Evolutionary conservation across 2,888 invertebrate genomes (phyloP), one percentile per base, ranked within the genome.

Genomic region (Dasysyrphus tricinctus): DNA sequence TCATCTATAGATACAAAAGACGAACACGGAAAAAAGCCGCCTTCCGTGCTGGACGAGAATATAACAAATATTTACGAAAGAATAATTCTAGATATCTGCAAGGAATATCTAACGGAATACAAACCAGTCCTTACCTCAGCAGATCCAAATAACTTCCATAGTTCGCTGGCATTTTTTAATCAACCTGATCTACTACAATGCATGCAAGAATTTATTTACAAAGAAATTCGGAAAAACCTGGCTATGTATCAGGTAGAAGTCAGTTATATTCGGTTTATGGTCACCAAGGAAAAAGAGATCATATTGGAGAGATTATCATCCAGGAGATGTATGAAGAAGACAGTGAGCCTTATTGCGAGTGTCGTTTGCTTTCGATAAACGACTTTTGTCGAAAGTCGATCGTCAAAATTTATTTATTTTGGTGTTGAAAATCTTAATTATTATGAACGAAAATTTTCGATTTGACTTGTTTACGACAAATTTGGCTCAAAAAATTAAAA

Each of bases 321-420:
- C 93, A 94, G 77, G 96, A 96, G 91, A 94, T 95, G 67, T 95
- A 94, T 88, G 94, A 94, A 69, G 96, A 96, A 89, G 96, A 96
- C 90, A n/a, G n/a, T n/a, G 32, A 5, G 3, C 32, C 32, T 32
- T 32, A 32, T 32, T 32, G 32, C 32, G 32, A 32, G 32, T 32
- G 32, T 32, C 32, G 32, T 32, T 32, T 32, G 3, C 32, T 32
- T 32, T 32, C 32, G 32, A 32, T 32, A 32, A 32, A 32, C 32
- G 32, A 32, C 32, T 32, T 32, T 32, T 32, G 5, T 32, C 32
- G 32, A 32, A 4, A 32, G 32, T 32, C 32, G 32, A 32, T 4
- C 3, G 32, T 32, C 32, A 5, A 32, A 32, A 32, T n/a, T n/a
- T n/a, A 32, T 32, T 5, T 32, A 4, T 32, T 32, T 32, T 32